Conservation (phyloP, 2,797 vertebrate genomes). For the Tapera naevia region DNA sequence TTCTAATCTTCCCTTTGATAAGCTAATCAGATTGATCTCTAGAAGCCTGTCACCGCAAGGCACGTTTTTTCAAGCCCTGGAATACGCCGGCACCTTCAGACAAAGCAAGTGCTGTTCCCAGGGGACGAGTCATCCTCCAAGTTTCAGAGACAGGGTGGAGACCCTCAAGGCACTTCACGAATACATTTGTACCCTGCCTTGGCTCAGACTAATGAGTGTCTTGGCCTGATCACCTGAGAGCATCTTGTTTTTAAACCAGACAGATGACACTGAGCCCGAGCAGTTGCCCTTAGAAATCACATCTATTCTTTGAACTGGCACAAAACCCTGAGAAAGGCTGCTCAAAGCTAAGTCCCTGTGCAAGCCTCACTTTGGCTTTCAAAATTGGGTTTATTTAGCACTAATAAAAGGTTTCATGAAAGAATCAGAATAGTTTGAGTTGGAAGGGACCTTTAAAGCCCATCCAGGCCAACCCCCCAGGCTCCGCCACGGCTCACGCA, state of each 20-base stretch:
- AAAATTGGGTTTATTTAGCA: background rate
- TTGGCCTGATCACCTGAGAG: background rate
- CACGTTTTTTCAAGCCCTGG: background rate
- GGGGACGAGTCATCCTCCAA: background rate
- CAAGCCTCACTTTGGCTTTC: background rate
- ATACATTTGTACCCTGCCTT: rapidly evolving
- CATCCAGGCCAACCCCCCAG: no score
- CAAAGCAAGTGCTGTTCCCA: background rate
- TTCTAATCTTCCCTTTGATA: conserved; percentile 49
- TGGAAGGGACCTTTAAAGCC: no score
- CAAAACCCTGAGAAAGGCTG: rapidly evolving
- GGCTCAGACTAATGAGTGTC: background rate
- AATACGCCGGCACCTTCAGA: background rate
- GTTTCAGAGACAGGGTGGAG: background rate
- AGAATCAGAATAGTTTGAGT: no score
- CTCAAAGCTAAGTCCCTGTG: rapidly evolving
- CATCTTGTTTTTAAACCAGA: background rate
- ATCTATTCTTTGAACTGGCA: rapidly evolving
- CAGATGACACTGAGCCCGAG: background rate
- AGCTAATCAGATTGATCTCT: conserved; percentile 46
- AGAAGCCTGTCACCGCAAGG: conserved; percentile 3
- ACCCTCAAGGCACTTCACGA: background rate
- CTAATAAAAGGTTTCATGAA: background rate
- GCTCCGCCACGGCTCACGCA: background rate
- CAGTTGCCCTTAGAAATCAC: background rate